phyloP scores from a whole-genome alignment of 2,797 vertebrate species.

The Microcaecilia unicolor region DNA sequence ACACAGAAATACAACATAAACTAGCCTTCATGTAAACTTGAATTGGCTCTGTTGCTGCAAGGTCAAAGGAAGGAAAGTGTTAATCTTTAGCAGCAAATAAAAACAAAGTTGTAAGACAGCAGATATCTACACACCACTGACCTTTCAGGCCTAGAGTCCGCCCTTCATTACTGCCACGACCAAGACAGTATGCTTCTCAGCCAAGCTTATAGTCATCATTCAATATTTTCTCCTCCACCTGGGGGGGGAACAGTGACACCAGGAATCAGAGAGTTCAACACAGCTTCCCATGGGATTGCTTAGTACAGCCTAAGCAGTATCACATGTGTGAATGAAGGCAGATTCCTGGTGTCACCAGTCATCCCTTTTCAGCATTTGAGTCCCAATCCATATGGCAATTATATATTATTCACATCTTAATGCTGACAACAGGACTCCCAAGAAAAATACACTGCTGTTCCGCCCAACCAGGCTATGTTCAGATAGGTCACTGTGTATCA shows the following conservation, averaged over 20 bases:
- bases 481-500: too few species aligned
- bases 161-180: conserved; percentile 57
- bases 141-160: conserved; percentile 62
- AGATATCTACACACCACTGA: too few species aligned
- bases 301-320: conserved; percentile 75
- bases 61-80: too few species aligned
- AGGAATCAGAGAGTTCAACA: conserved; percentile 77
- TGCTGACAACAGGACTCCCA: too few species aligned
- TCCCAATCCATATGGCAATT: too few species aligned
- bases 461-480: too few species aligned
- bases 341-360: conserved; percentile 65
- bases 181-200: conserved; percentile 90
- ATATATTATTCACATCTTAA: too few species aligned
- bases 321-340: conserved; percentile 61
- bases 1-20: too few species aligned
- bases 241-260: conserved; percentile 80
- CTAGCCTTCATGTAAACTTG: too few species aligned
- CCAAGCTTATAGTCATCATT: conserved; percentile 79
- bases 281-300: conserved; percentile 67
- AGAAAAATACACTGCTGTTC: too few species aligned
- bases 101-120: conserved; percentile 34
- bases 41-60: too few species aligned
- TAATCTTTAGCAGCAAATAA: conserved; percentile 34
- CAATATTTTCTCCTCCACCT: conserved; percentile 68
- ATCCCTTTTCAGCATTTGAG: too few species aligned